Base-by-base conservation (phyloP, 2,888 invertebrate species). In the Octonoba sinensis region DNA sequence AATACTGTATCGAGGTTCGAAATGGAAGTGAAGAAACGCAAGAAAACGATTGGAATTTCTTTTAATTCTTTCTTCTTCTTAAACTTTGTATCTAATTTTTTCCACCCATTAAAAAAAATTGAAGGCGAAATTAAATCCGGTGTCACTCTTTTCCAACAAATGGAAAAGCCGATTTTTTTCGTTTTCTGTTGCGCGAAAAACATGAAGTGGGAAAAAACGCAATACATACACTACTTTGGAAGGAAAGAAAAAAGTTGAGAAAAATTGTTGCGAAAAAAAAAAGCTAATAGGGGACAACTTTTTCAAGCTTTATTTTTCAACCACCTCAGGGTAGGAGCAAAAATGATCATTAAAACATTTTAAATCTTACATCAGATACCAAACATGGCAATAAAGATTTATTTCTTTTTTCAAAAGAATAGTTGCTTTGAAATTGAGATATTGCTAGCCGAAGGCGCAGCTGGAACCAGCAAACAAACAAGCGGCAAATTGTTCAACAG, bases 91-190 rank as follows among this genome's bases (percentile, higher is more conserved):
- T 49, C 49, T 20, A 18, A 47, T 60, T 59, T 71, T 22, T 60
- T 44, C 51, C 36, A 36, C 1, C 36, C 36, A 36, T 36, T 36
- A 36, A 36, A 36, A 59, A 71, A 47, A 71, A 36, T 36, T 15
- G 49, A 18, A 36, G 36, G 36, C 62, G 64, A 64, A 73, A 73
- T 73, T 73, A 73, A 73, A 73, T 64, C 62, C 54, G 24, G 51
- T 60, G 71, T 71, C 71, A 51, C 54, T 36, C 15, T 67, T 22
- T 15, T 20, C n/a, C 44, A 36, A 36, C 36, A 36, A 36, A 36
- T 36, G 36, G 36, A 36, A 36, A 36, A 36, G 36, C 11, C 36
- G 36, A 36, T 36, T 36, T 36, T n/a, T n/a, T 36, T 44, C 18
- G 18, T 46, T 64, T 46, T 0, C 46, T 64, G 44, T 46, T 66